phyloP scores from a whole-genome alignment of 2,113 vertebrate genomes.

The Peromyscus leucopus region DNA sequence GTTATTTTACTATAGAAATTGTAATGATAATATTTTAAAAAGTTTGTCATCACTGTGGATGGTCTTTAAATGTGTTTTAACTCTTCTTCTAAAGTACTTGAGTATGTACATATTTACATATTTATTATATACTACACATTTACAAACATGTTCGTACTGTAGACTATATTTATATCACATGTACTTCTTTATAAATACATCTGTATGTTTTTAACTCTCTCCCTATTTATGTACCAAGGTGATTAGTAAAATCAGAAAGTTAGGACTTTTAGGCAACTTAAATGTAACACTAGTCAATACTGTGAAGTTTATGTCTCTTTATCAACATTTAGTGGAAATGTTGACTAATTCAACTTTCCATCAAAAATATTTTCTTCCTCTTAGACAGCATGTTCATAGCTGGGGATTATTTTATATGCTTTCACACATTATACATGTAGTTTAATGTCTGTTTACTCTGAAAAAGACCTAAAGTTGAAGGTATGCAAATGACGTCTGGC shows the following conservation, averaged over 20 bases:
- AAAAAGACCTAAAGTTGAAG: constrained; percentile 1
- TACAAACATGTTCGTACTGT: neutral
- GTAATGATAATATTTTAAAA: constrained; percentile 7
- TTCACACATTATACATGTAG: neutral
- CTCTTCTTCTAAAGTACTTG: constrained; percentile 48
- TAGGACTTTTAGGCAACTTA: neutral
- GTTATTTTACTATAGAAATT: constrained; percentile 11
- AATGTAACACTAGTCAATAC: neutral
- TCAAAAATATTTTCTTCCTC: neutral
- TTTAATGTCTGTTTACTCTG: neutral
- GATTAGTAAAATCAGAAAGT: constrained; percentile 11
- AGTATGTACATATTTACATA: neutral
- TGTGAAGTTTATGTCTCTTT: neutral
- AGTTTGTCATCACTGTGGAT: neutral
- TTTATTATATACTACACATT: neutral
- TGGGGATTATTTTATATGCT: neutral
- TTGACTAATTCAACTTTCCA: constrained; percentile 25
- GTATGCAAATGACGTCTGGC: neutral
- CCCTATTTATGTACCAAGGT: neutral
- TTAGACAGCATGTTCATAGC: neutral
- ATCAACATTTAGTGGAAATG: neutral
- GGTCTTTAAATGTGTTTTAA: constrained; percentile 14
- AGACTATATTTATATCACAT: neutral
- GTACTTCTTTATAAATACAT: neutral
- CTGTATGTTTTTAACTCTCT: neutral